Conservation (phyloP, 2,888 invertebrate genomes). For the Seira ritae region DNA sequence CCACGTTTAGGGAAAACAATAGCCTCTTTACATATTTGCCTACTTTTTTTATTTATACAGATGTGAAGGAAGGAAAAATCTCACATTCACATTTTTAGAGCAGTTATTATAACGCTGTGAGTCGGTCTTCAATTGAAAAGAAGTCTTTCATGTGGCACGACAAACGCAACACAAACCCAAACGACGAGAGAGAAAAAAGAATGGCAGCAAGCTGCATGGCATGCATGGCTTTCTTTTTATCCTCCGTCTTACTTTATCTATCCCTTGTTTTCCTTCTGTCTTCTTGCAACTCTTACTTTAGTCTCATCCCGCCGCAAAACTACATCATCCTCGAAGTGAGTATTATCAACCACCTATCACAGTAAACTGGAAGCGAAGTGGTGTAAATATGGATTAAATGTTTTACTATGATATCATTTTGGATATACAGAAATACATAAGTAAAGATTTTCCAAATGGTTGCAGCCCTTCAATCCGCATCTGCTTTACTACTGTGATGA, state of each 20-base stretch:
- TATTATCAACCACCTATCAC: constrained; percentile 32
- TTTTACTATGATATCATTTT: constrained; percentile 49
- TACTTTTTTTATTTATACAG: neutral
- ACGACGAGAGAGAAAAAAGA: neutral
- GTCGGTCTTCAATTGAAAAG: neutral
- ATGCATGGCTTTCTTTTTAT: neutral
- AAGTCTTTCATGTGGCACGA: neutral
- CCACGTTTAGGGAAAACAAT: neutral
- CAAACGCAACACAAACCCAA: neutral
- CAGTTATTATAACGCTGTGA: neutral
- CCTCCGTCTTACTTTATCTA: neutral
- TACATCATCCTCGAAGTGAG: too few relatives aligned
- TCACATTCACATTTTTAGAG: neutral
- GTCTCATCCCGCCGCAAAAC: neutral
- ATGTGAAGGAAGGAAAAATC: neutral
- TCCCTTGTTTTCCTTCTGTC: neutral
- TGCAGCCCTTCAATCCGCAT: constrained; percentile 34
- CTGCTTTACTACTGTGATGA: too few relatives aligned
- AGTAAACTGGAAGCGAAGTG: constrained; percentile 33
- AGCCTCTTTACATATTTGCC: neutral
- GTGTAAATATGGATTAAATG: constrained; percentile 50
- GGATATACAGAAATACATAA: too few relatives aligned
- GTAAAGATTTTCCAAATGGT: constrained; percentile 32
- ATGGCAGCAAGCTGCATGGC: neutral
- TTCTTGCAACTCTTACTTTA: neutral